phyloP scores from a whole-genome alignment of 2,888 invertebrate species.

The Horisme vitalbata region DNA sequence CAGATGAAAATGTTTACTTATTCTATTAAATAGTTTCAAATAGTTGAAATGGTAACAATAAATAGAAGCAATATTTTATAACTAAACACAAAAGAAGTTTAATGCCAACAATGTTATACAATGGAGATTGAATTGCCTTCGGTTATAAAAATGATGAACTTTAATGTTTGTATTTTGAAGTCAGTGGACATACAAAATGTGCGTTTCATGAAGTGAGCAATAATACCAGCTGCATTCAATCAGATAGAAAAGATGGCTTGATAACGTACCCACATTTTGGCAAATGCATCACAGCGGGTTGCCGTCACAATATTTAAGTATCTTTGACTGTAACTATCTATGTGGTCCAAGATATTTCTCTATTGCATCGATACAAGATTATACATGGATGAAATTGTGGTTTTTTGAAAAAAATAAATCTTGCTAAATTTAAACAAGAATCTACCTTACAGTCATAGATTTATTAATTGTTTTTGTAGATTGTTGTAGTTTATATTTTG shows the following conservation, averaged over 20 bases:
- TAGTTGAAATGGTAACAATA: neutral
- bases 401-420: too few relatives aligned
- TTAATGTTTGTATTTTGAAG: slow-evolving; percentile 42
- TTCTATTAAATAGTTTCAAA: slow-evolving; percentile 3
- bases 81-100: slow-evolving; percentile 34
- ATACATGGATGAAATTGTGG: too few relatives aligned
- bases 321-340: slow-evolving; percentile 68
- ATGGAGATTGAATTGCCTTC: slow-evolving; percentile 37
- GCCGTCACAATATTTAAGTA: slow-evolving; percentile 82
- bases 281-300: slow-evolving; percentile 76
- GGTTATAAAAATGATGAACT: slow-evolving; percentile 55
- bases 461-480: too few relatives aligned
- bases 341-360: slow-evolving; percentile 49
- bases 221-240: slow-evolving; percentile 67
- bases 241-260: slow-evolving; percentile 50
- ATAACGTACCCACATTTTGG: slow-evolving; percentile 80
- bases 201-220: slow-evolving; percentile 56
- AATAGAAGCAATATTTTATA: slow-evolving; percentile 14
- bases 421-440: too few relatives aligned
- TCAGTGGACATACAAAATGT: slow-evolving; percentile 39
- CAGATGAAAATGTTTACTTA: slow-evolving; percentile 23
- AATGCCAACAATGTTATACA: slow-evolving; percentile 42
- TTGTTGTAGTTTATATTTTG: too few relatives aligned
- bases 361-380: slow-evolving; percentile 29
- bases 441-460: too few relatives aligned